Evolutionary conservation across 2,888 invertebrate genomes (phyloP).

Genomic region (Chalcosyrphus nemorum): DNA sequence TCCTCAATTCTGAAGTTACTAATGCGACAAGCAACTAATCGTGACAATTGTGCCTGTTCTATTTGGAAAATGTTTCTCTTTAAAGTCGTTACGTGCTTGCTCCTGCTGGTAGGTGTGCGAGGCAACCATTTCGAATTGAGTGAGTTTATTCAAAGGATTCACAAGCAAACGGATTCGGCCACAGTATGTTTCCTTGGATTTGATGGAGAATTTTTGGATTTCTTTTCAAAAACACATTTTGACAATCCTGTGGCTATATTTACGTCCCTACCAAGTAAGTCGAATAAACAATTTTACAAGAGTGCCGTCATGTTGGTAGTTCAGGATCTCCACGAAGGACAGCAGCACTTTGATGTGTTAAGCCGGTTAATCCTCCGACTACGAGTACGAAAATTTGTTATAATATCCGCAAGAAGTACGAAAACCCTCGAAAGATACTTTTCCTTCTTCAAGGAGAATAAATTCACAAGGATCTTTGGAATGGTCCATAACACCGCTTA

Average conservation of each 20-base stretch:
- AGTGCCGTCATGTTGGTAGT: background rate
- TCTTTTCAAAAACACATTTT: background rate
- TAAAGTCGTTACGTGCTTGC: conserved; percentile 1
- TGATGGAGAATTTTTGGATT: background rate
- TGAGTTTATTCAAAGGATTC: conserved; percentile 9
- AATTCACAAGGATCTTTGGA: conserved; percentile 44
- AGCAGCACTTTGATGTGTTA: background rate
- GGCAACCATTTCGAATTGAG: background rate
- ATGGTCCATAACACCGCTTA: background rate
- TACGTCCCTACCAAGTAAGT: background rate
- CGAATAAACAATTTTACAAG: background rate
- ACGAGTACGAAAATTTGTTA: background rate
- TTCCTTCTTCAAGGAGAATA: background rate
- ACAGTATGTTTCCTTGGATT: background rate
- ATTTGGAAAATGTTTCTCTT: conserved; percentile 19
- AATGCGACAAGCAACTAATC: no score
- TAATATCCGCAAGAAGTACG: background rate
- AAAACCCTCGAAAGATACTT: background rate
- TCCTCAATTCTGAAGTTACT: no score
- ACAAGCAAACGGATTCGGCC: background rate
- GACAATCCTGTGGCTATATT: conserved; percentile 19
- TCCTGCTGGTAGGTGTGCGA: background rate
- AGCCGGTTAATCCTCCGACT: background rate
- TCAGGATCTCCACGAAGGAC: background rate
- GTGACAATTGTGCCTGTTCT: no score